These are phyloP conservation scores for Notiomystis cincta DNA, from an alignment of 2,113 vertebrate species.

Conservation along the genomic window DNA sequence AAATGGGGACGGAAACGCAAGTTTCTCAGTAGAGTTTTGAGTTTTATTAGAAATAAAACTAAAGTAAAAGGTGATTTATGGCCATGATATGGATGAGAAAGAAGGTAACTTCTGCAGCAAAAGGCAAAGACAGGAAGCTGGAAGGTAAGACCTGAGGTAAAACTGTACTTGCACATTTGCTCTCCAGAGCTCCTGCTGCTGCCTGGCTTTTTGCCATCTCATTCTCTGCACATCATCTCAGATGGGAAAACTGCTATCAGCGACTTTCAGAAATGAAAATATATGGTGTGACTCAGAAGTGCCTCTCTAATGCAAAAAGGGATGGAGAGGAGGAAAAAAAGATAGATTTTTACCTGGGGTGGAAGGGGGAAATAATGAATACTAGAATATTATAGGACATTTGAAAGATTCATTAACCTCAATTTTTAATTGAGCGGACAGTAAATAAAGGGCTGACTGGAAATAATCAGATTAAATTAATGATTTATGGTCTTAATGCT, in stretches of 20 bases:
- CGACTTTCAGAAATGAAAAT: slow-evolving; percentile 48
- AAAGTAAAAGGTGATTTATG: not conserved
- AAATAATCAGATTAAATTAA: slow-evolving; percentile 20
- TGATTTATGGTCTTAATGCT: not conserved
- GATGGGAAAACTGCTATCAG: slow-evolving; percentile 34
- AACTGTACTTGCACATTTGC: not conserved
- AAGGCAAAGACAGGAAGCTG: not conserved
- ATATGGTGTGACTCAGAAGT: not conserved
- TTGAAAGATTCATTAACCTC: not conserved
- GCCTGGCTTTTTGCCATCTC: not conserved
- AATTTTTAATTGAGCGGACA: not conserved
- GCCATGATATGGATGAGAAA: not conserved
- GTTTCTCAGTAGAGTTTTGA: not conserved
- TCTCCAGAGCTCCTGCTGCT: not conserved
- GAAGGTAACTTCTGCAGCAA: not conserved
- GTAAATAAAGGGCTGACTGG: not conserved
- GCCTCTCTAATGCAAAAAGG: not conserved
- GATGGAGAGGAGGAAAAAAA: not conserved
- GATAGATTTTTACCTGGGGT: not conserved
- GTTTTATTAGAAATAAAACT: not conserved
- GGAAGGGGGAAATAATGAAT: not conserved
- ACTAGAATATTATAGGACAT: not conserved
- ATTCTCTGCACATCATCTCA: slow-evolving; percentile 16
- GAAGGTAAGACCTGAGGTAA: not conserved
- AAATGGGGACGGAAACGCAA: not conserved